Evolutionary conservation across 2,797 vertebrate species (phyloP).

Genomic region (Rhinichthys osculus): DNA sequence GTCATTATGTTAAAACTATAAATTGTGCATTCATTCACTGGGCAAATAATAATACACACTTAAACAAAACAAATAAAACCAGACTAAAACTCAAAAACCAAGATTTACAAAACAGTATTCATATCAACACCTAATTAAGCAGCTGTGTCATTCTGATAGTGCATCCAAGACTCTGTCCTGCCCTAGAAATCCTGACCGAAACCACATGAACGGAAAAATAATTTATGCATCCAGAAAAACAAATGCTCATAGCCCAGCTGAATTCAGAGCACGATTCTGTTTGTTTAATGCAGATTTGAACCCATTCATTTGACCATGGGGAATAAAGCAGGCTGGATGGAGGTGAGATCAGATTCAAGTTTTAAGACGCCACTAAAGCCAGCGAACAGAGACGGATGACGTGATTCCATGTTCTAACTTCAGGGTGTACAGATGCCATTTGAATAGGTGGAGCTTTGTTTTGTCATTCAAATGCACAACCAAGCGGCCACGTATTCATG

Average conservation of each 20-base stretch:
- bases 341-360: conserved; percentile 36
- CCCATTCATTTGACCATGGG: not conserved
- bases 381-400: not conserved
- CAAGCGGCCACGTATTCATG: conserved; percentile 29
- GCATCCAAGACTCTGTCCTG: conserved; percentile 13
- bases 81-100: conserved; percentile 38
- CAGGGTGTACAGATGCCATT: not conserved
- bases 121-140: conserved; percentile 13
- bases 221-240: conserved; percentile 13
- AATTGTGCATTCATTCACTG: conserved; percentile 1
- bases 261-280: not conserved
- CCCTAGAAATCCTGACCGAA: not conserved
- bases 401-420: not conserved
- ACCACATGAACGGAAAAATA: conserved; percentile 20
- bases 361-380: conserved; percentile 32
- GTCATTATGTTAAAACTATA: conserved; percentile 2
- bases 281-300: not conserved
- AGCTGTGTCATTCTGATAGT: conserved; percentile 21
- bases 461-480: conserved; percentile 50
- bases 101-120: conserved; percentile 25
- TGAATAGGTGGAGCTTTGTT: conserved; percentile 16
- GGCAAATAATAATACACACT: conserved; percentile 21
- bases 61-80: conserved; percentile 36
- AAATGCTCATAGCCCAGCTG: not conserved
- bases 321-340: conserved; percentile 43